Base-by-base conservation (phyloP, 2,888 invertebrate species). In the Empis stercorea region DNA sequence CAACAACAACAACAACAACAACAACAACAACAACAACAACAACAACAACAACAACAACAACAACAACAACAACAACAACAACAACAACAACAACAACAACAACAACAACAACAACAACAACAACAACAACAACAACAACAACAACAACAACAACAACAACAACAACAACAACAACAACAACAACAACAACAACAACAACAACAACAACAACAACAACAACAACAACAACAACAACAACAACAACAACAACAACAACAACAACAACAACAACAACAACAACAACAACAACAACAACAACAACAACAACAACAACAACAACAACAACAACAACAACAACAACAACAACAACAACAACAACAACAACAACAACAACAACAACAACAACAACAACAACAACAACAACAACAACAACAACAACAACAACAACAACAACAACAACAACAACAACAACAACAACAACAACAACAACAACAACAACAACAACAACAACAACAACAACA, bases 81-180 rank as follows among this genome's bases (percentile, higher is more conserved):
- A 65, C 66, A 6, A 44, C 67, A 43, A 63, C 65, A 2, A 63
- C 65, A 6, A 51, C 54, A 9, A 43, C 51, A 6, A 30, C 56
- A 2, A 48, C 56, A 15, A 47, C 55, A 16, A 61, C 63, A 13
- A 55, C 59, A 11, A 48, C 61, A 23, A 49, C 52, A 16, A 56
- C 54, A 14, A 30, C 56, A 30, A 34, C 50, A 30, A 48, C 36
- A 37, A 15, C 15, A 15, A 15, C 16, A 15, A 7, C 16, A 37
- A 37, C 36, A 14, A 50, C 51, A 13, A 50, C 49, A 16, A 45
- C n/a, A 16, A 47, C 52, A 27, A 46, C 37, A 11, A 32, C 30
- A n/a, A n/a, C 47, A n/a, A 50, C 48, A 27, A 45, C 47, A 23
- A 30, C 43, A 23, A 30, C 37, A 38, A 30, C 44, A 30, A 10